Percentiles rank a stretch among this genome's conserved stretches.
phyloP scores from a whole-genome alignment of 1,140 invertebrate genomes.

The Hyposmocoma kahamanoa region DNA sequence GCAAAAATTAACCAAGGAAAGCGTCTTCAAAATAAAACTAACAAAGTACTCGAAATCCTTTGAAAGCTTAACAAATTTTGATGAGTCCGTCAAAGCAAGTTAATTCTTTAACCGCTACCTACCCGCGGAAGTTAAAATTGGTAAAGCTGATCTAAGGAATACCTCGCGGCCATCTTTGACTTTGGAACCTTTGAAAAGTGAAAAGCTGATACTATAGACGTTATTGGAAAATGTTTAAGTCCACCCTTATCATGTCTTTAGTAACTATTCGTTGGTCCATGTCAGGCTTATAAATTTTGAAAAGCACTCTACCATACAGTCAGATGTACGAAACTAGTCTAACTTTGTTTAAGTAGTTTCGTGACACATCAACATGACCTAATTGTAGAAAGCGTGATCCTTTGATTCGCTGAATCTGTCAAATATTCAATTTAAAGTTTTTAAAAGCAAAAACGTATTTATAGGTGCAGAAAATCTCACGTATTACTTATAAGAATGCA shows the following conservation, averaged over 20 bases:
- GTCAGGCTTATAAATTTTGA: slow-evolving; percentile 13
- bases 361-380: no score
- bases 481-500: no score
- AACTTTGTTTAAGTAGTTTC: no score
- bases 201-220: slow-evolving; percentile 30
- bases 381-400: no score
- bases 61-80: slow-evolving; percentile 51
- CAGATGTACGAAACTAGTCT: no score
- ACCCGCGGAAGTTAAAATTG: slow-evolving; percentile 50
- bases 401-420: no score
- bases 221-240: slow-evolving; percentile 30
- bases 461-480: no score
- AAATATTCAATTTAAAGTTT: no score
- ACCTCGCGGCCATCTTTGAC: slow-evolving; percentile 48
- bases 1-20: no score
- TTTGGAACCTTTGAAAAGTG: slow-evolving; percentile 51
- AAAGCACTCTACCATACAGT: no score
- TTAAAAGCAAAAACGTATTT: no score
- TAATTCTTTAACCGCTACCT: slow-evolving; percentile 50
- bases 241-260: slow-evolving; percentile 32
- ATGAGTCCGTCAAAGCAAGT: slow-evolving; percentile 46
- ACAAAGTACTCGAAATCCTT: slow-evolving; percentile 14
- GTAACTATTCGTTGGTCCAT: slow-evolving; percentile 4
- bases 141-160: slow-evolving; percentile 57
- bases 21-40: not conserved